Evolutionary conservation across 2,797 vertebrate species (phyloP).

Genomic region (Lithobates pipiens): DNA sequence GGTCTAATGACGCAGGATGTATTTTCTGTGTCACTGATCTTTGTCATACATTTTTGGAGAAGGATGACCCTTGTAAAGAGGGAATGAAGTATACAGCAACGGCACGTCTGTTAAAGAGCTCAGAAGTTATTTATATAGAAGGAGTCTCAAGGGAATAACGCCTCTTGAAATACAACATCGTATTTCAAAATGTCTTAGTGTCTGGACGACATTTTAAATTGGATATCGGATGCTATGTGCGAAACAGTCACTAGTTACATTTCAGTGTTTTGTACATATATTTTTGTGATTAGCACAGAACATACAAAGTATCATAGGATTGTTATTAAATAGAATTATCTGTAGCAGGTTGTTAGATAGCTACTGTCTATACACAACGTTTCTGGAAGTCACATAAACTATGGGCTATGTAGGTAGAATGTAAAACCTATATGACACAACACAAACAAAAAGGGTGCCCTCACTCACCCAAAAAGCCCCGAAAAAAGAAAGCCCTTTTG

Average conservation of each 20-base stretch:
- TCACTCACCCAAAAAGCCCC: too few relatives aligned
- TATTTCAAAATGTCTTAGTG: neutral
- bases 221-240: neutral
- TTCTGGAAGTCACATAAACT: neutral
- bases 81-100: slow-evolving; percentile 31
- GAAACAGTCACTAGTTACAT: neutral
- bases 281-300: neutral
- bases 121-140: slow-evolving; percentile 39
- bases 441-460: too few relatives aligned
- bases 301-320: neutral
- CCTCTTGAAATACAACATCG: slow-evolving; percentile 2
- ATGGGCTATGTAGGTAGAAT: too few relatives aligned
- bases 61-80: slow-evolving; percentile 34
- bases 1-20: slow-evolving; percentile 52
- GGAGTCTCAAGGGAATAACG: neutral
- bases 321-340: neutral
- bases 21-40: slow-evolving; percentile 36
- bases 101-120: slow-evolving; percentile 28
- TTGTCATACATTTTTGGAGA: slow-evolving; percentile 35
- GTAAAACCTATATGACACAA: too few relatives aligned
- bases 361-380: neutral
- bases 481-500: too few relatives aligned
- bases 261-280: neutral
- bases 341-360: neutral
- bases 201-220: slow-evolving; percentile 1